Evolutionary conservation across 1,140 invertebrate genomes (phyloP), one percentile per base, ranked within the genome.

Genomic region (Drosophila miranda): DNA sequence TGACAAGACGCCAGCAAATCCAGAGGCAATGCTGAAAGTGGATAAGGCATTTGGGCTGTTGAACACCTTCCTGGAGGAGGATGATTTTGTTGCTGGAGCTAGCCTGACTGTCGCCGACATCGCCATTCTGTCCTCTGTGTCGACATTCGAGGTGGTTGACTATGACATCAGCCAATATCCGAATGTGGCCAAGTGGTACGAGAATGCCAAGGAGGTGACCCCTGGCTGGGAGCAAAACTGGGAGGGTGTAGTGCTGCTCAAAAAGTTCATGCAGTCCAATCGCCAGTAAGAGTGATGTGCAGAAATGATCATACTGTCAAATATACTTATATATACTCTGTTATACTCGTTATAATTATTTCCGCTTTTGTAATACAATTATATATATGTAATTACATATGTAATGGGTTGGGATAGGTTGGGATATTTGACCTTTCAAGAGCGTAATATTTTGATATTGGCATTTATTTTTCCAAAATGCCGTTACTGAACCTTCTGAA

Each of bases 41-140:
- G 92, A 93, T 11, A 92, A 93, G 8, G 93, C 93, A 0, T 90
- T 95, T 26, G 91, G 91, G 13, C 93, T 93, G 48, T 87, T 96
- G 6, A 93, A 96, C 54, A 93, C 89, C 6, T 95, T 95, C 84
- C 89, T 96, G 11, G 93, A 94, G 42, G 93, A 92, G 0, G 91
- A 93, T 59, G 91, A 93, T 13, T 96, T 93, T 86, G 93, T 92
- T 3, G 95, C 95, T 7, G 95, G 95, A 8, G 91, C 93, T 53
- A 92, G 92, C 38, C 87, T 96, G 8, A 96, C 95, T 8, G 86
- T 97, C n/a, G 96, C 96, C 2, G 96, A 96, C 82, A 90, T 95
- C 13, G 73, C 92, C 6, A 70, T 95, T 3, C 80, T 94, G n/a
- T 92, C 93, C 9, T 92, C 92, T 0, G 91, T 96, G 13, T 94